Evolutionary conservation across 1,140 invertebrate species (phyloP).

Genomic region (Phocides pigmalion): DNA sequence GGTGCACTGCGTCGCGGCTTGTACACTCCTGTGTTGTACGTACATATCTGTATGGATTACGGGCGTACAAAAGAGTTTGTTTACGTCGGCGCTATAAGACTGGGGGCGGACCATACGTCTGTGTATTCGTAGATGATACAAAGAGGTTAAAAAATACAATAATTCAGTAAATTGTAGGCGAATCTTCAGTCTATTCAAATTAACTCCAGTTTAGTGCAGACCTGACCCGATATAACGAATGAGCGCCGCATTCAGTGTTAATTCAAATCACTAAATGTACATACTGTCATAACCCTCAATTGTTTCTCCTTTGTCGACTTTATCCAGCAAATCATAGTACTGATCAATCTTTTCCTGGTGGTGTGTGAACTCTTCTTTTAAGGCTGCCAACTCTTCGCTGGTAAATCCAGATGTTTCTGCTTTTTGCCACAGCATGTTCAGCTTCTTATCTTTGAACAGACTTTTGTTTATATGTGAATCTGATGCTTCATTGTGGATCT

Average conservation of each 20-base stretch:
- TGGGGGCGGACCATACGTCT: too few relatives aligned
- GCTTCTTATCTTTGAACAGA: conserved; percentile 94
- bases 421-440: conserved; percentile 95
- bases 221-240: not conserved
- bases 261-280: not conserved
- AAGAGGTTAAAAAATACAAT: too few relatives aligned
- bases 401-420: conserved; percentile 94
- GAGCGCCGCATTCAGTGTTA: too few relatives aligned
- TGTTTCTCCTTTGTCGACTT: conserved; percentile 85
- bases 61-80: too few relatives aligned
- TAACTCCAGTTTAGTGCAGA: too few relatives aligned
- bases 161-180: too few relatives aligned
- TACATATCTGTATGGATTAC: too few relatives aligned
- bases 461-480: conserved; percentile 89
- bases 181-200: too few relatives aligned
- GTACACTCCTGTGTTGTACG: too few relatives aligned
- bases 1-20: too few relatives aligned
- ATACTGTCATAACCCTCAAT: conserved; percentile 87
- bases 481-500: conserved; percentile 85
- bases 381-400: conserved; percentile 90
- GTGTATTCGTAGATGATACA: too few relatives aligned
- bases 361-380: conserved; percentile 95
- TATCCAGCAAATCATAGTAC: conserved; percentile 91
- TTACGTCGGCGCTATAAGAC: too few relatives aligned
- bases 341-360: conserved; percentile 97